A percentile compares a stretch with the other conserved stretches of the same genome.
Conservation (phyloP, 1,140 invertebrate species). For the Zeugodacus cucurbitae region DNA sequence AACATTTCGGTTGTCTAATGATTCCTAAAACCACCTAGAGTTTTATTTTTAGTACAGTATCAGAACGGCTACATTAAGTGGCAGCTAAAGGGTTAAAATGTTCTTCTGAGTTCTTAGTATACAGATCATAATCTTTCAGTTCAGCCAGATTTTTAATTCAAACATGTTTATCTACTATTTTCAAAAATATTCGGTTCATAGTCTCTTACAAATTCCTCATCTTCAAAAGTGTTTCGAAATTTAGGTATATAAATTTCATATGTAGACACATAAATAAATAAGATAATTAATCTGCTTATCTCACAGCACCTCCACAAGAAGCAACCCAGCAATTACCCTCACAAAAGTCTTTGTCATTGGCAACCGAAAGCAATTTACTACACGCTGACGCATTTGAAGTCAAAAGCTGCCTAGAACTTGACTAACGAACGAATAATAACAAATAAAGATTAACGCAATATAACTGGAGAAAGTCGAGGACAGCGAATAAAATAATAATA, state of each 20-base stretch:
- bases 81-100: too few species aligned
- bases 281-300: neutral
- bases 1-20: too few species aligned
- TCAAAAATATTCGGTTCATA: too few species aligned
- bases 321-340: neutral
- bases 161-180: too few species aligned
- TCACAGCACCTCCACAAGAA: neutral
- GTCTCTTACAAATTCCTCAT: too few species aligned
- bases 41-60: too few species aligned
- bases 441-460: constrained; percentile 9
- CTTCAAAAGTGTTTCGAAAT: neutral
- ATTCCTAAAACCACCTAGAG: too few species aligned
- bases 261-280: neutral
- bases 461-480: neutral
- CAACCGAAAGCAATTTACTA: neutral
- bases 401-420: neutral
- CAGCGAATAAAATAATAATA: neutral
- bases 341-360: neutral
- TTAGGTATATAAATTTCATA: neutral
- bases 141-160: too few species aligned
- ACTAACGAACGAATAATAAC: neutral
- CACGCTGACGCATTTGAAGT: neutral
- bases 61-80: too few species aligned
- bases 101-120: too few species aligned
- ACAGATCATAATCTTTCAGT: too few species aligned